These are phyloP conservation scores for Penaeus chinensis DNA, from an alignment of 1,140 invertebrate genomes.

Conservation along the genomic window DNA sequence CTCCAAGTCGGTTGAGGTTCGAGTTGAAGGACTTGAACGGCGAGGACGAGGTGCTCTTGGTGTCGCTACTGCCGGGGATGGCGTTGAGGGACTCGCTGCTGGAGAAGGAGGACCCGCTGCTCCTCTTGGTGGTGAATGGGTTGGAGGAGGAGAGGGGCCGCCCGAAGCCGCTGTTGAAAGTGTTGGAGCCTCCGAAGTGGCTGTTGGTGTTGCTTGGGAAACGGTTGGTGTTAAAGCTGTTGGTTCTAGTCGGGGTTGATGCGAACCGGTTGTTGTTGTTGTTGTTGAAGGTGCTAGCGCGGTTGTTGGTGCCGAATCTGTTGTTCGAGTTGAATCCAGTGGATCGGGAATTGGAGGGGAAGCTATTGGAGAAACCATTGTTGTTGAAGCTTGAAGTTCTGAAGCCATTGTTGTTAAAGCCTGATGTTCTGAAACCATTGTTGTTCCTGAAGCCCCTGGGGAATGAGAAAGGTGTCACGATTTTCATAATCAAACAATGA, in stretches of 20 bases:
- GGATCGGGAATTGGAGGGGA: not conserved
- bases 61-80: not conserved
- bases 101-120: no score
- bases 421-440: constrained; percentile 18
- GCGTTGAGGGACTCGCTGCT: not conserved
- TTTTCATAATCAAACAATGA: no score
- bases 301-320: not conserved
- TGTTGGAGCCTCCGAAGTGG: not conserved
- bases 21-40: constrained; percentile 36
- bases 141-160: not conserved
- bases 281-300: not conserved
- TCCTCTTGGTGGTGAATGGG: not conserved
- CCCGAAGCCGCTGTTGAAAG: not conserved
- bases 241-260: not conserved
- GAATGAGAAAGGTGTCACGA: no score
- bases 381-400: not conserved
- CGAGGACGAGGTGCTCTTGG: constrained; percentile 15
- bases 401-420: constrained; percentile 36
- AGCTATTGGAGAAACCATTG: not conserved
- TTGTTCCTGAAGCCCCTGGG: constrained; percentile 1
- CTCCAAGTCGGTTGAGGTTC: constrained; percentile 33
- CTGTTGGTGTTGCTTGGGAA: constrained; percentile 16
- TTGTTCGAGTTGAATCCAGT: not conserved
- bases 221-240: constrained; percentile 5
- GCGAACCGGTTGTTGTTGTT: not conserved